Conservation (phyloP, 2,888 invertebrate genomes). For the Sesia bembeciformis region DNA sequence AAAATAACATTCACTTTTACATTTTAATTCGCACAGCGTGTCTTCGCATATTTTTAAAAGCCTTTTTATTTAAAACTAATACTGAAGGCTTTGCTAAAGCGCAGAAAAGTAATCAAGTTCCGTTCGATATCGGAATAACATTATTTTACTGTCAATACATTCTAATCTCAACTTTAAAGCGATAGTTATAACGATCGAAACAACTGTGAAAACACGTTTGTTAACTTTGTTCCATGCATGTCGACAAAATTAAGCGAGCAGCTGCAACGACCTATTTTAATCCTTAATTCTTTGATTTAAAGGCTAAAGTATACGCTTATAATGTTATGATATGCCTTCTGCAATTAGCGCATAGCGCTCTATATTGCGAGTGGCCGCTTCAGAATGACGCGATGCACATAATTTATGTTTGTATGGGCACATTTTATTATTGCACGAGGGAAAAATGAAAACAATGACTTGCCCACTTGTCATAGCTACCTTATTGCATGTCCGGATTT, state of each 20-base stretch:
- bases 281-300: neutral
- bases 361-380: slow-evolving; percentile 9
- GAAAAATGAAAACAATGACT: too few species aligned
- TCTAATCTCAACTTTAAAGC: slow-evolving; percentile 1
- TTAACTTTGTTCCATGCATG: neutral
- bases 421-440: neutral
- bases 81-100: slow-evolving; percentile 1
- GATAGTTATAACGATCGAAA: neutral
- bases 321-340: neutral
- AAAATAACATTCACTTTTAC: neutral
- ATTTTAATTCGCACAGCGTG: neutral
- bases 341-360: slow-evolving; percentile 3
- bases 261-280: neutral
- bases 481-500: too few species aligned
- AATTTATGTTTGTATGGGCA: slow-evolving; percentile 6
- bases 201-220: neutral
- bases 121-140: slow-evolving; percentile 6
- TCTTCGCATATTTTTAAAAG: neutral
- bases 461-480: too few species aligned
- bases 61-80: slow-evolving; percentile 1
- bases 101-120: slow-evolving; percentile 6
- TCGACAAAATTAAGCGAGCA: neutral
- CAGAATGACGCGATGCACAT: slow-evolving; percentile 6
- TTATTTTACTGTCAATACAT: slow-evolving; percentile 7
- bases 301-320: neutral